These are phyloP conservation scores for Dolichoris vasculosae DNA, from an alignment of 1,140 invertebrate species.

Conservation along the genomic window DNA sequence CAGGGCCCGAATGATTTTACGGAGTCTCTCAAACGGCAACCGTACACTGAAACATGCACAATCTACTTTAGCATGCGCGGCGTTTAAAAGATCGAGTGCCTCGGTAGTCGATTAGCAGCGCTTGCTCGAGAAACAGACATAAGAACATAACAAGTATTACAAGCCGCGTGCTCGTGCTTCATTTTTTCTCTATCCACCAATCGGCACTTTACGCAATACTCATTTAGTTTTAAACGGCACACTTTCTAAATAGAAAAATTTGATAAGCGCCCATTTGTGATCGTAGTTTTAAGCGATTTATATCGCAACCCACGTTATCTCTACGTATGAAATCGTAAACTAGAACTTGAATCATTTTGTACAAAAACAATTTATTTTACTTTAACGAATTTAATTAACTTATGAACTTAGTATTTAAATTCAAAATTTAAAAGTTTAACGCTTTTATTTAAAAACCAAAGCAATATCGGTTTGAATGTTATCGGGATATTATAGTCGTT, in stretches of 20 bases:
- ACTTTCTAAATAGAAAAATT: neutral
- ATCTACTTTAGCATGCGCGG: neutral
- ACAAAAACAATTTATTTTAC: neutral
- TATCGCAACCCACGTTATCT: neutral
- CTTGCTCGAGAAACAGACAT: neutral
- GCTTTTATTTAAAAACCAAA: no score
- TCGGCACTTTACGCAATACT: neutral
- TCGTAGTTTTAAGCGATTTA: neutral
- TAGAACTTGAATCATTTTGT: neutral
- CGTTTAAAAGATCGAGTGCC: neutral
- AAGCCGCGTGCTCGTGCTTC: neutral
- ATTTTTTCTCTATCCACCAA: neutral
- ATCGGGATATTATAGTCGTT: no score
- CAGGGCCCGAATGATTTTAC: conserved; percentile 28
- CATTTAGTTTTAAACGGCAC: neutral
- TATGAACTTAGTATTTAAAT: no score
- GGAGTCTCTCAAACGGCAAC: neutral
- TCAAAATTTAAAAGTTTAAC: no score
- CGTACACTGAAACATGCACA: neutral
- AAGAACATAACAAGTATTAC: neutral
- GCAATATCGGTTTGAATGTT: no score
- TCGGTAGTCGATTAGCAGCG: neutral
- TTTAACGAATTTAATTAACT: no score
- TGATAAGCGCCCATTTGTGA: neutral
- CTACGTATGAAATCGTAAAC: neutral